Conservation (phyloP, 2,797 vertebrate species). For the Allobates femoralis region DNA sequence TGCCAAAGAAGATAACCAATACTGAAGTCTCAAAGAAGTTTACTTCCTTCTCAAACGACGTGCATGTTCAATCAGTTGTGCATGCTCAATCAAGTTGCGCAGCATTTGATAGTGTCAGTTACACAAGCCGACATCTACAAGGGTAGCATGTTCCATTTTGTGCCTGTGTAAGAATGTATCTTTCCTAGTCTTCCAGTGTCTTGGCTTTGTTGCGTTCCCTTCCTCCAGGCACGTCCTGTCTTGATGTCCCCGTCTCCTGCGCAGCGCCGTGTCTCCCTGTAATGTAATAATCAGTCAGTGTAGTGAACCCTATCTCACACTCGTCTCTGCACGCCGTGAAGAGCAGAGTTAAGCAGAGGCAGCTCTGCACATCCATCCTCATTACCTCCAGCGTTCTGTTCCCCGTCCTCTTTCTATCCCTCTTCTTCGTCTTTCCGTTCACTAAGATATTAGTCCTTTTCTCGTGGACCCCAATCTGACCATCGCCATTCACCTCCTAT, state of each 20-base stretch:
- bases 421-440: neutral
- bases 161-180: no score
- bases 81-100: no score
- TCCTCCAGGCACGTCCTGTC: neutral
- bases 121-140: neutral
- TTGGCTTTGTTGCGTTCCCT: neutral
- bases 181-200: neutral
- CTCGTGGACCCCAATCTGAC: neutral
- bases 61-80: no score
- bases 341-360: constrained; percentile 26
- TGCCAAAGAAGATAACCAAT: no score
- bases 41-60: no score
- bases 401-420: neutral
- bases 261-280: neutral
- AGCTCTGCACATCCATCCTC: constrained; percentile 32
- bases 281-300: constrained; percentile 48
- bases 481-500: neutral
- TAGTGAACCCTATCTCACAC: constrained; percentile 51
- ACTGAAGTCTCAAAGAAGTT: no score
- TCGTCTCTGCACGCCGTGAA: constrained; percentile 1
- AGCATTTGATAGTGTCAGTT: no score
- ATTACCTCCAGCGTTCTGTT: neutral
- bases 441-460: neutral
- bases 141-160: no score
- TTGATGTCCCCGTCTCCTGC: neutral